These are phyloP conservation scores for Spea bombifrons DNA, from an alignment of 2,113 vertebrate species.

Conservation along the genomic window DNA sequence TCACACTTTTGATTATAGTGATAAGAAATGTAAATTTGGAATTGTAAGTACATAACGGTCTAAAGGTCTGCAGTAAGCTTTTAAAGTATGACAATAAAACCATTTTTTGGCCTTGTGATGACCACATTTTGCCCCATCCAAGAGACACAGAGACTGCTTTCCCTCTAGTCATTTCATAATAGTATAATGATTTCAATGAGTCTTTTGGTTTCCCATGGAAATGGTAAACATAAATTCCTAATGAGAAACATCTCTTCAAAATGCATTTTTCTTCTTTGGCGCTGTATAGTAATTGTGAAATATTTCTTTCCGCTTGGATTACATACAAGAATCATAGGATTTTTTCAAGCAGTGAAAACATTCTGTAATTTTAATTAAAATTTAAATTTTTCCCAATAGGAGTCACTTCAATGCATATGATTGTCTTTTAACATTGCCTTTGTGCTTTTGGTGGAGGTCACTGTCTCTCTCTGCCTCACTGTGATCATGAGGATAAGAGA, in stretches of 20 bases:
- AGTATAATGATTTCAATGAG: slow-evolving; percentile 22
- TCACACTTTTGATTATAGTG: no score
- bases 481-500: no score
- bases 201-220: slow-evolving; percentile 34
- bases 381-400: no score
- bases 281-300: background rate
- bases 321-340: no score
- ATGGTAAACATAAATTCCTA: slow-evolving; percentile 26
- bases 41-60: background rate
- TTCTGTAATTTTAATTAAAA: no score
- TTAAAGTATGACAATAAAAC: slow-evolving; percentile 7
- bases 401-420: no score
- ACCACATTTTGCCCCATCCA: background rate
- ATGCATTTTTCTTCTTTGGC: background rate
- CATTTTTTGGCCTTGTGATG: slow-evolving; percentile 21
- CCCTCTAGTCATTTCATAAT: slow-evolving; percentile 30
- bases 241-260: slow-evolving; percentile 18
- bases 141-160: slow-evolving; percentile 1
- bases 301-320: background rate
- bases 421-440: no score
- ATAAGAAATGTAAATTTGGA: no score
- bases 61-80: background rate
- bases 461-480: no score
- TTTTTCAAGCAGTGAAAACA: no score
- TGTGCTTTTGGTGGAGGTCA: no score